A percentile compares a stretch with the other conserved stretches of the same genome.
phyloP scores from a whole-genome alignment of 92 coral and sea anemone species.

The Zoanthus sociatus region DNA sequence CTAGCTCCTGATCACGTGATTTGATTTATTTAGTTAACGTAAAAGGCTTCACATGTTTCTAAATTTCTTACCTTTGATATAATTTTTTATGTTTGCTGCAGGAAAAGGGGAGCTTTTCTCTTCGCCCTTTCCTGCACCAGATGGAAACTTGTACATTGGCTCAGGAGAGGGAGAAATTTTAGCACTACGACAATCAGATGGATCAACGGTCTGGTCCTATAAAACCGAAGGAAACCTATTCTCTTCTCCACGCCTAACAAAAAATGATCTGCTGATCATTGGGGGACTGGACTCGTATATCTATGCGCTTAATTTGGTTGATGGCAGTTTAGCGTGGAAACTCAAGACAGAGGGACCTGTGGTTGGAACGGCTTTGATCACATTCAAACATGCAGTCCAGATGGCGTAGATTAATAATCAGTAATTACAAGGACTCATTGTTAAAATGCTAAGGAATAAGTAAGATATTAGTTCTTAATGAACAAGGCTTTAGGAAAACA shows the following conservation, averaged over 20 bases:
- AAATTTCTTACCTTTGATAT: not conserved
- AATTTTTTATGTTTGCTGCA: slow-evolving; percentile 12
- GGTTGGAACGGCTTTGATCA: slow-evolving; percentile 90
- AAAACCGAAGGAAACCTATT: slow-evolving; percentile 77
- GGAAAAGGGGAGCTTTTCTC: slow-evolving; percentile 86
- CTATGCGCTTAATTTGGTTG: slow-evolving; percentile 74
- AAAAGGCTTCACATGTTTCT: no score
- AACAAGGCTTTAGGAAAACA: no score
- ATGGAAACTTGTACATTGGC: slow-evolving; percentile 89
- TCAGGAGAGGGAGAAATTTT: slow-evolving; percentile 88
- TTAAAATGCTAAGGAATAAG: not conserved
- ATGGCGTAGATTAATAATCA: slow-evolving; percentile 48
- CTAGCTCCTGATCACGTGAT: no score
- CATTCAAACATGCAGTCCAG: slow-evolving; percentile 61
- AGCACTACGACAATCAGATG: slow-evolving; percentile 83
- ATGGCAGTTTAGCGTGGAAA: slow-evolving; percentile 90
- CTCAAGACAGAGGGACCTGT: slow-evolving; percentile 91
- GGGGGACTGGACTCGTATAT: slow-evolving; percentile 85
- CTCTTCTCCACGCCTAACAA: slow-evolving; percentile 89
- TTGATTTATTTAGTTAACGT: no score
- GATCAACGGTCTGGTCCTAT: slow-evolving; percentile 82
- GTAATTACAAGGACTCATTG: not conserved
- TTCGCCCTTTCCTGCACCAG: slow-evolving; percentile 82
- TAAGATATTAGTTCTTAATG: no score
- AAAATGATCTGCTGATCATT: slow-evolving; percentile 77